Conservation (phyloP, 2,888 invertebrate species). For the Bimastos eiseni region DNA sequence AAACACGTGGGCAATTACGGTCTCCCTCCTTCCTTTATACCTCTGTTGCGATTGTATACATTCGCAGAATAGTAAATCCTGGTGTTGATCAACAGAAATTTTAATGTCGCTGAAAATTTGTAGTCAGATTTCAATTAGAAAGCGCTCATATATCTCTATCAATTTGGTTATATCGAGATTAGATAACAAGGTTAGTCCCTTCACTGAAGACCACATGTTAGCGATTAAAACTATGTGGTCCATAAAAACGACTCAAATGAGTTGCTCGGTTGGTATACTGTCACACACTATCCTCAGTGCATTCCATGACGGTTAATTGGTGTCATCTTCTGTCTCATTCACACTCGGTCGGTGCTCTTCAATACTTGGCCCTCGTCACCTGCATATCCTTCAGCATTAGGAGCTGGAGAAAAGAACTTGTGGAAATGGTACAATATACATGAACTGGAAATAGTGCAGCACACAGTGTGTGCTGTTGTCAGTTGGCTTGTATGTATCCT, state of each 20-base stretch:
- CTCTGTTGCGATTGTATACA: neutral
- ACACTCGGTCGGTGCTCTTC: too few species aligned
- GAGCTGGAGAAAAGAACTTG: too few species aligned
- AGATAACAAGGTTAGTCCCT: neutral
- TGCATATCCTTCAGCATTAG: too few species aligned
- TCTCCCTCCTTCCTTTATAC: neutral
- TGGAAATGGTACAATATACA: too few species aligned
- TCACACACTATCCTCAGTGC: too few species aligned
- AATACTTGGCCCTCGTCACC: too few species aligned
- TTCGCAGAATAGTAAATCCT: neutral
- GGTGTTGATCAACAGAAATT: neutral
- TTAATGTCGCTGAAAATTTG: neutral
- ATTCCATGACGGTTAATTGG: too few species aligned
- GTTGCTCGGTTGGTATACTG: neutral
- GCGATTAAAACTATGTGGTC: neutral
- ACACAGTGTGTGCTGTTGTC: too few species aligned
- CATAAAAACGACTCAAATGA: neutral
- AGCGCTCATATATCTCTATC: neutral
- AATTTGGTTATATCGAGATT: neutral
- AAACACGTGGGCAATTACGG: neutral
- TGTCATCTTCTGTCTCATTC: too few species aligned
- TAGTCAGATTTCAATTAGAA: neutral
- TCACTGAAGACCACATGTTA: slow-evolving; percentile 3
- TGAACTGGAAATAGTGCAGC: too few species aligned
- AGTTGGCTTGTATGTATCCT: too few species aligned